Conservation (phyloP, 1,140 invertebrate species). For the Ostrea denselamellosa region DNA sequence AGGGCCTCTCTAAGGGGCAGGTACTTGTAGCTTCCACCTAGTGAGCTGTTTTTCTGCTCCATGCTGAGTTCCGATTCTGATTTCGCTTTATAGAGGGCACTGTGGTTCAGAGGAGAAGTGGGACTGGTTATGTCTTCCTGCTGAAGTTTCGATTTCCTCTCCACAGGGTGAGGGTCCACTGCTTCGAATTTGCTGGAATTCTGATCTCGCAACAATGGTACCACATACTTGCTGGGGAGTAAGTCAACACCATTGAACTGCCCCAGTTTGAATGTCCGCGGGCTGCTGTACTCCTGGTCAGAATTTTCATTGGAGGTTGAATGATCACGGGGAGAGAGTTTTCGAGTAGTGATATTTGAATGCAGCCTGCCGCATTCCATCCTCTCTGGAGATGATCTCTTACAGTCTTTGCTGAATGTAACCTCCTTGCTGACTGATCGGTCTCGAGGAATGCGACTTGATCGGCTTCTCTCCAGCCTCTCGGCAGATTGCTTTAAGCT, state of each 20-base stretch:
- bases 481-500: not conserved
- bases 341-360: conserved; percentile 43
- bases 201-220: not conserved
- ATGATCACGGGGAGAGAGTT: conserved; percentile 50
- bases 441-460: conserved; percentile 31
- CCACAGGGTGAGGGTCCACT: conserved; percentile 44
- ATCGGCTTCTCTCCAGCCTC: conserved; percentile 4
- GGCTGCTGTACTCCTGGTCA: conserved; percentile 41
- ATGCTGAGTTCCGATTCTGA: conserved; percentile 53
- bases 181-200: conserved; percentile 41
- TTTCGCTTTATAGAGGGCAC: conserved; percentile 47
- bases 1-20: conserved; percentile 47
- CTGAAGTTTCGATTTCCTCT: conserved; percentile 23
- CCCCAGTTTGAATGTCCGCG: conserved; percentile 5
- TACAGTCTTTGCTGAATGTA: conserved; percentile 39
- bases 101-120: not conserved
- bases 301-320: conserved; percentile 51
- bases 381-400: conserved; percentile 24
- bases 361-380: conserved; percentile 31
- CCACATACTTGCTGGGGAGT: conserved; percentile 33
- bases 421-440: conserved; percentile 39
- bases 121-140: not conserved
- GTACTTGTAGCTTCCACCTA: conserved; percentile 54
- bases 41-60: conserved; percentile 36
- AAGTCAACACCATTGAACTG: conserved; percentile 38